phyloP scores from a whole-genome alignment of 1,140 invertebrate genomes.

The Bombus cullumanus region DNA sequence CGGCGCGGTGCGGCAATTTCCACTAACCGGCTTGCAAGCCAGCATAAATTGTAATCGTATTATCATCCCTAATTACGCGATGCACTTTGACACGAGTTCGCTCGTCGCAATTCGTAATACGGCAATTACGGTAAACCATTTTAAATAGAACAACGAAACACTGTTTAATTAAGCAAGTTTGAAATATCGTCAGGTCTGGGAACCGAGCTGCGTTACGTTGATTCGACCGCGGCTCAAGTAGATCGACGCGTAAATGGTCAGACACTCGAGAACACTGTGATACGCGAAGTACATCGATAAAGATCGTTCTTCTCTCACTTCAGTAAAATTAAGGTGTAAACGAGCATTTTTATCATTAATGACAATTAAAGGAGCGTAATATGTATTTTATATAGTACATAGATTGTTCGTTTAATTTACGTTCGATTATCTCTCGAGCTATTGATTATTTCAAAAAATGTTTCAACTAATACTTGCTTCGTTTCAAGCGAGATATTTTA shows the following conservation, averaged over 20 bases:
- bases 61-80: constrained; percentile 59
- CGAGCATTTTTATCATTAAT: too few relatives aligned
- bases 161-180: background rate
- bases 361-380: too few relatives aligned
- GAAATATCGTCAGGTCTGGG: background rate
- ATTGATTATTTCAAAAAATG: too few relatives aligned
- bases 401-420: too few relatives aligned
- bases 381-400: too few relatives aligned
- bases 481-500: too few relatives aligned
- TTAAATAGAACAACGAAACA: background rate
- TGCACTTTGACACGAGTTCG: constrained; percentile 23
- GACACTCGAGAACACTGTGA: background rate
- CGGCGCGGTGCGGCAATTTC: constrained; percentile 49
- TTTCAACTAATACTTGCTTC: too few relatives aligned
- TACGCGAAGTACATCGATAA: background rate
- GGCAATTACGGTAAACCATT: constrained; percentile 7
- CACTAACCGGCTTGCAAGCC: constrained; percentile 41
- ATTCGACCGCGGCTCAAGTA: background rate
- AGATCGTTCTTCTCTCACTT: too few relatives aligned
- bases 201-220: too few relatives aligned
- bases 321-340: too few relatives aligned
- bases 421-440: too few relatives aligned
- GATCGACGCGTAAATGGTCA: background rate
- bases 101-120: background rate
- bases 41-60: constrained; percentile 42